phyloP scores from a whole-genome alignment of 2,797 vertebrate species.

The Acipenser transmontanus region DNA sequence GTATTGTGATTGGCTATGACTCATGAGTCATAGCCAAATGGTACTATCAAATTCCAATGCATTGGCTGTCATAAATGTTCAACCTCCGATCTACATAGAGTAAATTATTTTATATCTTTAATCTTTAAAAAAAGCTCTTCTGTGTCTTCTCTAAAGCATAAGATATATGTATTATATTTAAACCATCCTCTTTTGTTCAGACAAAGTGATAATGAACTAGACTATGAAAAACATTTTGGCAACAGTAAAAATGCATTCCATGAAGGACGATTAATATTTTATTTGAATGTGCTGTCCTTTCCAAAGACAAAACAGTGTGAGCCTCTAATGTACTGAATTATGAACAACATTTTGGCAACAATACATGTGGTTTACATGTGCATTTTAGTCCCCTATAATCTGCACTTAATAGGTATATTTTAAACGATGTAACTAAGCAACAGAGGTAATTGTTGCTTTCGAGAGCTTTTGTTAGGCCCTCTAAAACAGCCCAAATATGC shows the following conservation, averaged over 20 bases:
- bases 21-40: too few relatives aligned
- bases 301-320: constrained; percentile 48
- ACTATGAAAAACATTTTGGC: constrained; percentile 69
- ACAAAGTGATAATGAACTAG: constrained; percentile 75
- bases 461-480: constrained; percentile 99
- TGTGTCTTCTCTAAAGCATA: constrained; percentile 58
- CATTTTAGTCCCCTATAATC: constrained; percentile 93
- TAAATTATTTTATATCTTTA: background rate
- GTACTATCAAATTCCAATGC: too few relatives aligned
- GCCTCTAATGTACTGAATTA: constrained; percentile 66
- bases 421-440: constrained; percentile 99
- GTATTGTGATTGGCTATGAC: too few relatives aligned
- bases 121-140: background rate
- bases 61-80: too few relatives aligned
- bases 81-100: too few relatives aligned
- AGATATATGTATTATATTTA: constrained; percentile 79
- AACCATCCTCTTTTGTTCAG: constrained; percentile 37
- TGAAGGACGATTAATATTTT: constrained; percentile 46
- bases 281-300: constrained; percentile 48
- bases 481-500: constrained; percentile 99
- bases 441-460: constrained; percentile 99
- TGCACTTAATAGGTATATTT: constrained; percentile 99
- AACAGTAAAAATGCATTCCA: constrained; percentile 45
- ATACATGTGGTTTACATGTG: constrained; percentile 82
- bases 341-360: constrained; percentile 85